Conservation (phyloP, 2,113 vertebrate species). For the Pholis gunnellus region DNA sequence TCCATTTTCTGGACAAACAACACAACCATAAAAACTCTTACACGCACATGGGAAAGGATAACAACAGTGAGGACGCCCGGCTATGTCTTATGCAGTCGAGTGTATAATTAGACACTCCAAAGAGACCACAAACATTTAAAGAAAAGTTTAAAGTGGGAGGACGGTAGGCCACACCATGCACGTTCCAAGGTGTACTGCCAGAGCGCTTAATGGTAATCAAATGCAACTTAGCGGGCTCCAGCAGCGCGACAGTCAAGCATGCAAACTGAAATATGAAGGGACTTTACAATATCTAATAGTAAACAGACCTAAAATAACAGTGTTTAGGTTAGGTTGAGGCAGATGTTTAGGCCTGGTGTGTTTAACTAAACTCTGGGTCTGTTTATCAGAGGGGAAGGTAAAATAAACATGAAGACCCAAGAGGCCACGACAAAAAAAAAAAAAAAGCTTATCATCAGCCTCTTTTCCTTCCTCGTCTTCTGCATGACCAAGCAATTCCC, state of each 20-base stretch:
- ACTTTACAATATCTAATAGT: slow-evolving; percentile 3
- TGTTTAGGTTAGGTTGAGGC: slow-evolving; percentile 26
- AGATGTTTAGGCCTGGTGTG: slow-evolving; percentile 5
- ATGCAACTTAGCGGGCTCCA: slow-evolving; percentile 29
- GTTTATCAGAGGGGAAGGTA: slow-evolving; percentile 54
- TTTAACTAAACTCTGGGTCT: slow-evolving; percentile 38
- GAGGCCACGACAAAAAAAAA: not conserved
- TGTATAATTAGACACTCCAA: slow-evolving; percentile 28
- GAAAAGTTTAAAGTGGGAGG: slow-evolving; percentile 11
- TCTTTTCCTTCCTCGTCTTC: slow-evolving; percentile 64
- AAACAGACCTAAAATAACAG: slow-evolving; percentile 41
- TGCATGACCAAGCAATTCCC: slow-evolving; percentile 74
- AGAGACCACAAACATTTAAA: not conserved
- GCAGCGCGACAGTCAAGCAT: slow-evolving; percentile 3
- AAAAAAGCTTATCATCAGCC: slow-evolving; percentile 34
- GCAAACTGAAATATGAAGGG: not conserved
- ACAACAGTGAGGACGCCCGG: not conserved
- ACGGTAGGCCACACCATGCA: not conserved
- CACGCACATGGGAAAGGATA: slow-evolving; percentile 2
- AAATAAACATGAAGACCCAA: slow-evolving; percentile 56
- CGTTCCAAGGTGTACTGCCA: slow-evolving; percentile 1
- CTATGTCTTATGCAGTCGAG: not conserved
- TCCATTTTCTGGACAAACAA: slow-evolving; percentile 45
- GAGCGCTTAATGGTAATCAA: slow-evolving; percentile 29
- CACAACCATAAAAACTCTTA: not conserved